Conservation (phyloP, 1,140 invertebrate genomes). For the Procambarus clarkii region DNA sequence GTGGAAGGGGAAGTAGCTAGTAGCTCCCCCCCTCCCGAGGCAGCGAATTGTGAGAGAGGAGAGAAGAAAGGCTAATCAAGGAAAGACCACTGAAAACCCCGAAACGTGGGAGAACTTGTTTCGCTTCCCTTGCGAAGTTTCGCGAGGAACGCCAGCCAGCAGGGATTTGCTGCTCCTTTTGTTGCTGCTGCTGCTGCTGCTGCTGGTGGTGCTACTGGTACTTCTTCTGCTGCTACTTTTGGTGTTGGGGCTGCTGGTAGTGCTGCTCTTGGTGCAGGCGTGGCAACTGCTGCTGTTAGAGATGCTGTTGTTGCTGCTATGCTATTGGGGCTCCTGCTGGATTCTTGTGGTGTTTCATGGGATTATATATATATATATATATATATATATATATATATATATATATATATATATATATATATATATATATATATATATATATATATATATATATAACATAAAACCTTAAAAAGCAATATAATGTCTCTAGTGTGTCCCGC, state of each 20-base stretch:
- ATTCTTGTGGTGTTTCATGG: no score
- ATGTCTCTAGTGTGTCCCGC: neutral
- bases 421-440: no score
- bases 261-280: neutral
- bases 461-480: neutral
- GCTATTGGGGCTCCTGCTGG: no score
- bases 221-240: neutral
- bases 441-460: no score
- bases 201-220: neutral
- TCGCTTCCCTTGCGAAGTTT: neutral
- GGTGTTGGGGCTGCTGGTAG: neutral
- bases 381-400: no score
- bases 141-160: neutral
- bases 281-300: neutral
- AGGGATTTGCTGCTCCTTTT: neutral
- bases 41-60: neutral
- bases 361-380: no score
- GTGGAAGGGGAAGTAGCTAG: no score
- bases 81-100: neutral
- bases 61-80: slow-evolving; percentile 9
- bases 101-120: neutral
- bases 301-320: no score
- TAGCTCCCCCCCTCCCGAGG: neutral
- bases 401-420: no score
- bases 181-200: neutral